Evolutionary conservation across 2,888 invertebrate genomes (phyloP), one percentile per base, ranked within the genome.

Genomic region (Auanema sp.): DNA sequence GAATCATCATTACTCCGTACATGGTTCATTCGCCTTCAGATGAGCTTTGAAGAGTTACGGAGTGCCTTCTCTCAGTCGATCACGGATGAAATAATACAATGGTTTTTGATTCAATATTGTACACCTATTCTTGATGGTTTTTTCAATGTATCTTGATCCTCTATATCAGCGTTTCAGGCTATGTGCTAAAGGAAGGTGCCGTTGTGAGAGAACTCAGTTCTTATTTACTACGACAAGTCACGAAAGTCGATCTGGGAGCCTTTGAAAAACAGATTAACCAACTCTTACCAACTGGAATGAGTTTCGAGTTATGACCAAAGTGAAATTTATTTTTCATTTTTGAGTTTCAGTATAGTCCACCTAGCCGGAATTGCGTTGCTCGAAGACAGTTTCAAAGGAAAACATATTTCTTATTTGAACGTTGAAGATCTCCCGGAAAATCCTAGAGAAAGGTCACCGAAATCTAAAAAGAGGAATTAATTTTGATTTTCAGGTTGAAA

Each of bases 401-500:
- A 57, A 41, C 24, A 25, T 11, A 63, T 68, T 41, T 59, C 63
- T 41, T 68, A 68, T 50, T 50, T 68, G 40, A 52, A 42, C 40
- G 60, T 59, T 3, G 68, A 68, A 23, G 68, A 68, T 44, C 52
- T 68, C n/a, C 65, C 68, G 2, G 68, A 66, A 47, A 21, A 43
- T n/a, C 65, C 68, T 16, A 59, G 60, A 41, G 68, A 68, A 42
- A 55, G 68, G 68, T 68, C 33, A 8, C 47, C 5, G 5, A 47
- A 8, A 2, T 47, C 11, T 18, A 8, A 47, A 47, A 47, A 5
- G 2, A 8, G 11, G 21, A 18, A 18, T 47, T 47, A 0, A 2
- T 11, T 16, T 47, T 47, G 5, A 11, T 16, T 42, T 57, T 51
- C 52, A 64, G 64, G 41, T 33, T 64, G 24, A 47, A 55, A 33